Conservation (phyloP, 2,797 vertebrate species). For the Gadopsis marmoratus region DNA sequence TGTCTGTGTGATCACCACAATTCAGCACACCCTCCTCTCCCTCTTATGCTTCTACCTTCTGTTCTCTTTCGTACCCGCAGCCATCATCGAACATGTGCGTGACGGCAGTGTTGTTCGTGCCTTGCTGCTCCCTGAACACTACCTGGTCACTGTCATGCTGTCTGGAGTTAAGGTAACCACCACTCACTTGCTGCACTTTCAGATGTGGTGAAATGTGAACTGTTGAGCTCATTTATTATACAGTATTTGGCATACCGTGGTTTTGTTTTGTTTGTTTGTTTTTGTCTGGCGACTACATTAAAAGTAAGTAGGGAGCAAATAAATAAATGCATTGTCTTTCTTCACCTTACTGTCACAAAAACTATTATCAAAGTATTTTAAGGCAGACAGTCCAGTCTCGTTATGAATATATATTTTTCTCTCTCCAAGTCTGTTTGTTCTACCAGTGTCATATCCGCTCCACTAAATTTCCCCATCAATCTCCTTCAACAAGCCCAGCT, state of each 20-base stretch:
- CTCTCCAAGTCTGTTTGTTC: slow-evolving; percentile 39
- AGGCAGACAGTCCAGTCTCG: not conserved
- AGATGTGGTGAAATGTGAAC: not conserved
- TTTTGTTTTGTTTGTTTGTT: not conserved
- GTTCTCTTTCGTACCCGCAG: slow-evolving; percentile 72
- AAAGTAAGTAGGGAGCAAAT: not conserved
- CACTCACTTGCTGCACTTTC: not conserved
- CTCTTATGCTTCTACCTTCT: not conserved
- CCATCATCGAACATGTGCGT: slow-evolving; percentile 97
- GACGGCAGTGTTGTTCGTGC: slow-evolving; percentile 96
- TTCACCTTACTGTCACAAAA: not conserved
- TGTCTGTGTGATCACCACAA: not conserved
- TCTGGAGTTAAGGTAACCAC: slow-evolving; percentile 95
- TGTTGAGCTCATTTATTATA: not conserved
- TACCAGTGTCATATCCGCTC: slow-evolving; percentile 38
- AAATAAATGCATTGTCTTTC: not conserved
- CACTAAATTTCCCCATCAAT: slow-evolving; percentile 60
- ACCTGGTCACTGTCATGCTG: slow-evolving; percentile 97
- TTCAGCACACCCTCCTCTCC: not conserved
- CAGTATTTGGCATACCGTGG: not conserved
- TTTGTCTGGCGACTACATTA: not conserved
- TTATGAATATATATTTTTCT: slow-evolving; percentile 12
- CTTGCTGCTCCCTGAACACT: slow-evolving; percentile 94
- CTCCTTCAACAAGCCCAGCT: slow-evolving; percentile 57
- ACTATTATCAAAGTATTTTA: slow-evolving; percentile 6